Evolutionary conservation across 2,797 vertebrate genomes (phyloP), one percentile per base, ranked within the genome.

Genomic region (Sebastes oblongus): DNA sequence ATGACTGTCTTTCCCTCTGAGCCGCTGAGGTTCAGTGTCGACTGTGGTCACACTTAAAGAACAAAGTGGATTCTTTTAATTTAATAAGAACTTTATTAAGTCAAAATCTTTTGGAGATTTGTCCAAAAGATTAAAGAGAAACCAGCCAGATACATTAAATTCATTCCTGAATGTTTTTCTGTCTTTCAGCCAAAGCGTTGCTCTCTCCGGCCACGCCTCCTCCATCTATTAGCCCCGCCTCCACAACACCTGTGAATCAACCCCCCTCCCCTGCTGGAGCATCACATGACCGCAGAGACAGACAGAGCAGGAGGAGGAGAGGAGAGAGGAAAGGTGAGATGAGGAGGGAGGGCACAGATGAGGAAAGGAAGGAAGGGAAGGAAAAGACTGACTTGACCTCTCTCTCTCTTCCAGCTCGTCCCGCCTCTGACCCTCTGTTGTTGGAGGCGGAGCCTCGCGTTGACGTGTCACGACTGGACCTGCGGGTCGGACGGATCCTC

Each of bases 391-490:
- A 66, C 18, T 4, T 14, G 3, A 8, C 13, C 27, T 34, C 1
- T 13, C 9, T 39, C 46, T 29, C 4, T 36, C 27, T 29, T 1
- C n/a, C 46, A 92, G 91, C 66, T 42, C 80, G 55, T 36, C 72
- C 86, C 4, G 13, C 11, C 16, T 77, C 64, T 2, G 86, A 83
- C 18, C 6, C 69, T 0, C 36, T 81, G 22, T 32, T 16, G 2
- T 4, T 92, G 69, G 83, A 66, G 81, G 90, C 66, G 86, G 91
- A 94, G 27, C 95, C 93, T 76, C 94, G 90, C 39, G 18, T 97
- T 0, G 97, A 98, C 36, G 95, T 96, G 67, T 98, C 97, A 4
- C 90, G 95, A 1, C 94, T 99, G 77, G 97, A 99, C 90, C 94
- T 99, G 85, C 94, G 98, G 24, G 95, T 99, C 39, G 98, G 97